A percentile compares a stretch with the other conserved stretches of the same genome.
Conservation (phyloP, 2,797 vertebrate species). For the Tenualosa ilisha region DNA sequence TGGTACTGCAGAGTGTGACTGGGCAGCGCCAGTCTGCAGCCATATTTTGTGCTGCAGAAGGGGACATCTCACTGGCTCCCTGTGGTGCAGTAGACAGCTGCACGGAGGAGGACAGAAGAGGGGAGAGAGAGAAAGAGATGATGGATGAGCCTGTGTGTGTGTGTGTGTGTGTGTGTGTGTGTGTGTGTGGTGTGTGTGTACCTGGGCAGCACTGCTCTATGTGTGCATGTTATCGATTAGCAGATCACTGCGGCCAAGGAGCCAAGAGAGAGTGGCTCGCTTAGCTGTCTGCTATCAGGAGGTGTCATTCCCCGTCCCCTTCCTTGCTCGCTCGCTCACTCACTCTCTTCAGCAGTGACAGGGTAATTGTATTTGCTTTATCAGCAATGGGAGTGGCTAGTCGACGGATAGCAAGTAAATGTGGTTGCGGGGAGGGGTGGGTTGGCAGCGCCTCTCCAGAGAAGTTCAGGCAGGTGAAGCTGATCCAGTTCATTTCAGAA, state of each 20-base stretch:
- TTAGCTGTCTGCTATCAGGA: neutral
- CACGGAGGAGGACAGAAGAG: constrained; percentile 69
- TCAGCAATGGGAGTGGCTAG: constrained; percentile 27
- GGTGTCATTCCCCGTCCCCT: constrained; percentile 44
- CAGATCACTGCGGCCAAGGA: neutral
- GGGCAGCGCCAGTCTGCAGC: neutral
- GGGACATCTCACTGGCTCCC: neutral
- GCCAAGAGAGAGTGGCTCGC: neutral
- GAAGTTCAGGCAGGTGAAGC: constrained; percentile 69
- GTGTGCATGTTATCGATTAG: neutral
- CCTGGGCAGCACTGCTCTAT: neutral
- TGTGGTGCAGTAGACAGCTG: neutral
- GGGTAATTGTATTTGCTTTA: constrained; percentile 44
- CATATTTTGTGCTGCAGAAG: neutral
- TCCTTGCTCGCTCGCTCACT: constrained; percentile 49
- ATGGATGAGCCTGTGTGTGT: constrained; percentile 76
- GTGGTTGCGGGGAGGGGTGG: neutral
- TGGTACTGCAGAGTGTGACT: neutral
- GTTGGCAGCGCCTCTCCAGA: constrained; percentile 63
- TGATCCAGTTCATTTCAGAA: constrained; percentile 52
- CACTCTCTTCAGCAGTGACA: constrained; percentile 24
- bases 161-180: constrained; percentile 5
- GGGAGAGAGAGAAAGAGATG: constrained; percentile 64
- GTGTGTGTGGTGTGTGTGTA: constrained; percentile 10
- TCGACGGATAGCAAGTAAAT: neutral